Evolutionary conservation across 2,888 invertebrate species (phyloP).

Genomic region (Epirrhoe tristata): DNA sequence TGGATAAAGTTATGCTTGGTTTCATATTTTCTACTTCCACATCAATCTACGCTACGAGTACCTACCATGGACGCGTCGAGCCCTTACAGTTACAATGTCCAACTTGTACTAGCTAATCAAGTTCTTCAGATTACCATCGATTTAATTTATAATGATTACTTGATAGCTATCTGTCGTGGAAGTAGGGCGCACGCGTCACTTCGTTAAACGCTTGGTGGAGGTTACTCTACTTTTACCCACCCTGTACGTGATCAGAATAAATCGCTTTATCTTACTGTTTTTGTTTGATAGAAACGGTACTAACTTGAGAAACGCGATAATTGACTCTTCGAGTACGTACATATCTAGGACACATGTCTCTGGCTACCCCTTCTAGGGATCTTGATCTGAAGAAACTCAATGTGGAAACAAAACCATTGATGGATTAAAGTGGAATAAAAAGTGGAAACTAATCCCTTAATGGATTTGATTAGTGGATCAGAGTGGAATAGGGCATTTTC

Average conservation of each 20-base stretch:
- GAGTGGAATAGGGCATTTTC: no score
- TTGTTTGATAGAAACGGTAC: not conserved
- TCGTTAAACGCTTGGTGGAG: slow-evolving; percentile 46
- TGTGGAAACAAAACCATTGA: no score
- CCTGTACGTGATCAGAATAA: slow-evolving; percentile 56
- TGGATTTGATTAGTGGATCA: no score
- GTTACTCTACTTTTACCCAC: slow-evolving; percentile 52
- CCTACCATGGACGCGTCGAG: slow-evolving; percentile 4
- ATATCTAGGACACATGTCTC: not conserved
- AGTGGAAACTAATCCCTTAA: no score
- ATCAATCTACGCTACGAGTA: not conserved
- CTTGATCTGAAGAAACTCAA: no score
- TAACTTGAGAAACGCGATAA: not conserved
- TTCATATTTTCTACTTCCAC: not conserved
- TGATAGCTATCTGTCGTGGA: slow-evolving; percentile 59
- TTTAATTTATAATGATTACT: slow-evolving; percentile 64
- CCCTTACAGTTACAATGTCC: slow-evolving; percentile 29
- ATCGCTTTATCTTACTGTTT: slow-evolving; percentile 11
- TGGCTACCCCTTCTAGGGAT: no score
- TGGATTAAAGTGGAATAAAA: no score
- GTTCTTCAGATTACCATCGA: slow-evolving; percentile 48
- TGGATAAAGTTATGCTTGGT: not conserved
- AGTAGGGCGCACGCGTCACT: slow-evolving; percentile 63
- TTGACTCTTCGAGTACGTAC: not conserved
- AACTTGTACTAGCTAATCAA: slow-evolving; percentile 32